Conservation (phyloP, 2,797 vertebrate species). For the Coccyzus lansbergi region DNA sequence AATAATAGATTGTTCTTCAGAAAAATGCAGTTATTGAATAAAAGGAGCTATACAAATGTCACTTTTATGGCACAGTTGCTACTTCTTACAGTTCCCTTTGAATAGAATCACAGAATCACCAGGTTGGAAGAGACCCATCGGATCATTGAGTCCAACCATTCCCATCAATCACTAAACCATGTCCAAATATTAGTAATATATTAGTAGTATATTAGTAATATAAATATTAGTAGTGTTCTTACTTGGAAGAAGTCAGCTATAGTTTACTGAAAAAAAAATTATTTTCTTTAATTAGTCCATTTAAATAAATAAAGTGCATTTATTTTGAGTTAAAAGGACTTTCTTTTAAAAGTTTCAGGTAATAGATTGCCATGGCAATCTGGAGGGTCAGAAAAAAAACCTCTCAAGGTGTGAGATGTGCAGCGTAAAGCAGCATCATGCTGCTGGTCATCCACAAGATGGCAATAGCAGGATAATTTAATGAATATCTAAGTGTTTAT, state of each 20-base stretch:
- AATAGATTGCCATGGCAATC: background rate
- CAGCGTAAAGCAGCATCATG: background rate
- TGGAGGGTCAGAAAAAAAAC: background rate
- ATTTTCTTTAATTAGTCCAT: background rate
- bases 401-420: too few relatives aligned
- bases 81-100: background rate
- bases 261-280: background rate
- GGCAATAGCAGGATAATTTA: slow-evolving; percentile 68
- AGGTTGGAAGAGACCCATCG: too few relatives aligned
- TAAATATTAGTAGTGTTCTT: background rate
- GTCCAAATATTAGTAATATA: too few relatives aligned
- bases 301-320: background rate
- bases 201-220: too few relatives aligned
- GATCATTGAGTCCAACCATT: too few relatives aligned
- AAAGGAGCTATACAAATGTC: background rate
- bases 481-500: background rate
- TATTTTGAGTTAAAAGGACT: background rate
- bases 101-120: too few relatives aligned
- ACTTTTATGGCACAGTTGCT: background rate
- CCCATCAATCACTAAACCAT: too few relatives aligned
- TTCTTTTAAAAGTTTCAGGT: background rate
- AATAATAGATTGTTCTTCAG: background rate
- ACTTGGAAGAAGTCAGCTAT: background rate
- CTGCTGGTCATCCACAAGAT: slow-evolving; percentile 66
- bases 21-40: background rate